Conservation (phyloP, 2,888 invertebrate species). For the Napeogenes inachia region DNA sequence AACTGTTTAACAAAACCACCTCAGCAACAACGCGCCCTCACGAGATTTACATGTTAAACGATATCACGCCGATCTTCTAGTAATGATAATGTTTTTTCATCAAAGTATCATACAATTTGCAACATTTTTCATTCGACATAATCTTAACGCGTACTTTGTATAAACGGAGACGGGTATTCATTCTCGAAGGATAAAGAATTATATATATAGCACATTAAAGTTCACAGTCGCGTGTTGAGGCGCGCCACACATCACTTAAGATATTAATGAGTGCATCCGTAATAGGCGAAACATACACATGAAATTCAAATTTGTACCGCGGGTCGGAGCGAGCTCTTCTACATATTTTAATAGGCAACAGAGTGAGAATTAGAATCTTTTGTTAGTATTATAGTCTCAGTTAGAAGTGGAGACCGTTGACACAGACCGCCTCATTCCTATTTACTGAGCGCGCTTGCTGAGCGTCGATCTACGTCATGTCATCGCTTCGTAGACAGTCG, state of each 20-base stretch:
- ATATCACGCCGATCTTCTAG: slow-evolving; percentile 49
- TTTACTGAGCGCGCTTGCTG: slow-evolving; percentile 3
- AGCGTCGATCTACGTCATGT: slow-evolving; percentile 7
- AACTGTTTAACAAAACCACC: slow-evolving; percentile 36
- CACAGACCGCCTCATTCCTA: slow-evolving; percentile 4
- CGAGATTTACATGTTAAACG: slow-evolving; percentile 71
- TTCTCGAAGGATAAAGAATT: slow-evolving; percentile 31
- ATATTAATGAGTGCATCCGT: slow-evolving; percentile 78
- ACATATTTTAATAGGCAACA: slow-evolving; percentile 76
- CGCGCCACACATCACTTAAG: slow-evolving; percentile 72
- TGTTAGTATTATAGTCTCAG: slow-evolving; percentile 70
- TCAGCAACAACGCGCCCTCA: slow-evolving; percentile 40
- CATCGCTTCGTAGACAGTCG: slow-evolving; percentile 17
- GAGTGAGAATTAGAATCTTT: slow-evolving; percentile 78
- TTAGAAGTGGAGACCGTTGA: slow-evolving; percentile 35
- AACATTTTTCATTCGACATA: slow-evolving; percentile 70
- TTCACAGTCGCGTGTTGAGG: slow-evolving; percentile 45
- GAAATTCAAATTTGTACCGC: slow-evolving; percentile 76
- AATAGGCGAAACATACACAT: slow-evolving; percentile 77
- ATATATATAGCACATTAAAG: slow-evolving; percentile 41
- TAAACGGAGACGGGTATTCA: slow-evolving; percentile 47
- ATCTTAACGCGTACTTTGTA: slow-evolving; percentile 66
- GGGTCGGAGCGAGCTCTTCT: slow-evolving; percentile 70
- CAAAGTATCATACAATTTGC: slow-evolving; percentile 72
- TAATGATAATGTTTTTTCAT: slow-evolving; percentile 74